Evolutionary conservation across 2,797 vertebrate species (phyloP).

Genomic region (Meriones psammophilus): DNA sequence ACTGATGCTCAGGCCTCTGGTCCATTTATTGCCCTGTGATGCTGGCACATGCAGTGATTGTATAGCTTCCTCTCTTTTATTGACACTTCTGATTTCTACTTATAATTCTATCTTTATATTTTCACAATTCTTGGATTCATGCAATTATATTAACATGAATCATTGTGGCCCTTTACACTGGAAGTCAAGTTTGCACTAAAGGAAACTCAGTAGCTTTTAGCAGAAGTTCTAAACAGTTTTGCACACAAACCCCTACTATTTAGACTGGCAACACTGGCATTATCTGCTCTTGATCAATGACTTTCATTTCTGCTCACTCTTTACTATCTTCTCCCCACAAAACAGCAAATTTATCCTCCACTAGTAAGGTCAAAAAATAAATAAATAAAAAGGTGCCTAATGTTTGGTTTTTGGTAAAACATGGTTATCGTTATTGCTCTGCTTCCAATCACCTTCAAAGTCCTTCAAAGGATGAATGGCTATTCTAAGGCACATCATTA

Average conservation of each 20-base stretch:
- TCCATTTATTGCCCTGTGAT: background rate
- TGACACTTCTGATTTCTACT: background rate
- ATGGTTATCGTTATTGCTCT: background rate
- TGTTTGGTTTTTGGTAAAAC: conserved; percentile 40
- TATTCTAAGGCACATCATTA: background rate
- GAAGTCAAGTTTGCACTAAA: background rate
- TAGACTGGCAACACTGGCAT: background rate
- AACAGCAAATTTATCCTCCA: background rate
- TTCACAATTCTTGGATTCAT: background rate
- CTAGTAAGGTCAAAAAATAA: background rate
- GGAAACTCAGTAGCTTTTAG: background rate
- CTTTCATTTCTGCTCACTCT: background rate
- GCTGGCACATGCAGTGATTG: background rate
- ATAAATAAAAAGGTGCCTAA: background rate
- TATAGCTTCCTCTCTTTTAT: background rate
- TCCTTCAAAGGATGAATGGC: background rate
- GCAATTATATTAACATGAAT: background rate
- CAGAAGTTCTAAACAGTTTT: background rate
- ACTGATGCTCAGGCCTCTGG: background rate
- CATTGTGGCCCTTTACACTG: background rate
- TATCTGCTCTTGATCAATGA: background rate
- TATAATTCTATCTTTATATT: background rate
- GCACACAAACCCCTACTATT: background rate
- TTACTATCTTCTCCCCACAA: background rate
- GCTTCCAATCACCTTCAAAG: background rate